A percentile compares a stretch with the other conserved stretches of the same genome.
These are phyloP conservation scores for Anhinga anhinga DNA, from an alignment of 2,113 vertebrate species.

Conservation along the genomic window DNA sequence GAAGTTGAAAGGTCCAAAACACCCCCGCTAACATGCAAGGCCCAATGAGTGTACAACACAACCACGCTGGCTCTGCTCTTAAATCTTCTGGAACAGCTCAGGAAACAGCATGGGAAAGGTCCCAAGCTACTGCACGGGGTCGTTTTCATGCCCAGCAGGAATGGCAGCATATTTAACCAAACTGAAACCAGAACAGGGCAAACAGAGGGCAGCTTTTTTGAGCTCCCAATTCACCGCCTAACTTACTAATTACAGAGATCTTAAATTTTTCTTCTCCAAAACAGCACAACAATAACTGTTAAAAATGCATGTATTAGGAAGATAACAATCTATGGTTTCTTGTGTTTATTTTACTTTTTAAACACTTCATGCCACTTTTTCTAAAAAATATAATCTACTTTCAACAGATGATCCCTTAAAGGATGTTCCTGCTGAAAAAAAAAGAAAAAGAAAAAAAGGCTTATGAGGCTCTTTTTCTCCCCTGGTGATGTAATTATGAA, in stretches of 20 bases:
- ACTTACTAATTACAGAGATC: background rate
- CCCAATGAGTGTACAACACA: background rate
- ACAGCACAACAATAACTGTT: background rate
- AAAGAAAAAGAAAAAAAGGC: too few species aligned
- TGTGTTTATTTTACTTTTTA: background rate
- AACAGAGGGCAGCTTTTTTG: background rate
- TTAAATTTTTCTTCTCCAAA: background rate
- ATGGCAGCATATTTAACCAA: background rate
- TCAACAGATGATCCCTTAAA: background rate
- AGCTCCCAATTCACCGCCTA: background rate
- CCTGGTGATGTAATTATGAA: background rate
- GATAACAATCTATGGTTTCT: background rate
- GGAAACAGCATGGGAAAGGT: background rate
- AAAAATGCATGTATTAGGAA: background rate
- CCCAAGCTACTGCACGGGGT: background rate
- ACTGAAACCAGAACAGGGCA: background rate
- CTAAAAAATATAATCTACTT: background rate
- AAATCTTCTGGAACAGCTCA: background rate
- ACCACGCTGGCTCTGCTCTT: background rate
- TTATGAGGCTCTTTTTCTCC: background rate
- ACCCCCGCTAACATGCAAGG: rapidly evolving
- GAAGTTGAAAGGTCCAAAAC: background rate
- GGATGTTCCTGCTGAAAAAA: rapidly evolving
- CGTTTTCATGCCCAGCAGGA: background rate
- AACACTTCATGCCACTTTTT: background rate